phyloP scores from a whole-genome alignment of 2,113 vertebrate species.

The Sturnus vulgaris region DNA sequence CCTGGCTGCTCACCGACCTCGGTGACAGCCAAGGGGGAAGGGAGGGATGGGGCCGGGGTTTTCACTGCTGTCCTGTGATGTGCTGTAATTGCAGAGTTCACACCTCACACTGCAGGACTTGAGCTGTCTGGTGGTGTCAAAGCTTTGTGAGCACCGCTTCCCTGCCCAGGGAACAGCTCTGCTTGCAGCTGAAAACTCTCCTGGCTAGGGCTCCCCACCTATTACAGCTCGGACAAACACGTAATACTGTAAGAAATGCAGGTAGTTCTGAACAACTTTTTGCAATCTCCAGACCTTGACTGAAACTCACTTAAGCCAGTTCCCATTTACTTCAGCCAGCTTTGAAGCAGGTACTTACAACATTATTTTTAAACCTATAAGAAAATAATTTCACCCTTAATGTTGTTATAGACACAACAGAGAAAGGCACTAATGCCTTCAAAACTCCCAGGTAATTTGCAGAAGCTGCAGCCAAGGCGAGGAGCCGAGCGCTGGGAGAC shows the following conservation, averaged over 20 bases:
- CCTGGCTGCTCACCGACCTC: neutral
- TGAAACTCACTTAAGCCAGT: neutral
- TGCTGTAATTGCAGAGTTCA: neutral
- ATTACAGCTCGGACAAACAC: neutral
- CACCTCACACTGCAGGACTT: neutral
- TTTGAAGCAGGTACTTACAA: neutral
- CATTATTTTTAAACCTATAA: constrained; percentile 5
- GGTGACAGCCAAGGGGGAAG: neutral
- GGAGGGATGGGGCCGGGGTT: rapidly evolving
- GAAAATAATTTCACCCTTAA: neutral
- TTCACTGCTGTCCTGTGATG: neutral
- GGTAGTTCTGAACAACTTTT: neutral
- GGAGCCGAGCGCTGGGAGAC: neutral
- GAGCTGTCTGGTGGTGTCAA: neutral
- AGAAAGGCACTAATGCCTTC: constrained; percentile 9
- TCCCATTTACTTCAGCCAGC: neutral
- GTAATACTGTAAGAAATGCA: neutral
- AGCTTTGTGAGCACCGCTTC: neutral
- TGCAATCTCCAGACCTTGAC: neutral
- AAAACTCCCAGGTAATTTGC: constrained; percentile 4
- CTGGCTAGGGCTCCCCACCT: neutral
- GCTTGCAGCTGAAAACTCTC: neutral
- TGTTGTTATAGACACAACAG: neutral
- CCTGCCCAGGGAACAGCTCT: neutral
- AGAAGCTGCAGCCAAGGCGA: neutral